Conservation (phyloP, 2,797 vertebrate species). For the Oreonectes daqikongensis region DNA sequence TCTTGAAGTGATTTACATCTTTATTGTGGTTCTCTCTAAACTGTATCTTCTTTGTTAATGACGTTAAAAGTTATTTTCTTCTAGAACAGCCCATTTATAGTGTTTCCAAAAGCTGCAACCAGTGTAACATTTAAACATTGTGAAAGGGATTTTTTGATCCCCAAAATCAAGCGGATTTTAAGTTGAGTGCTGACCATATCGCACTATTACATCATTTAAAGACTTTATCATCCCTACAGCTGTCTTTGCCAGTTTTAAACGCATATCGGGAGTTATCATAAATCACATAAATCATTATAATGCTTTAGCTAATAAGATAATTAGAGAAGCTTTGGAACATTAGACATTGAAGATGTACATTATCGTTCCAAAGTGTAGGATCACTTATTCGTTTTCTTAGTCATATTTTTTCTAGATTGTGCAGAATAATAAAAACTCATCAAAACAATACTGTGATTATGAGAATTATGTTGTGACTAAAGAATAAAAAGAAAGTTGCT, state of each 20-base stretch:
- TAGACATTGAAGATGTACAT: no score
- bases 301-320: constrained; percentile 17
- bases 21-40: not conserved
- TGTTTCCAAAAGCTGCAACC: not conserved
- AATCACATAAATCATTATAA: constrained; percentile 6
- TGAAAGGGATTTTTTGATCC: not conserved
- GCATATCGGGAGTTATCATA: constrained; percentile 13
- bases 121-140: not conserved
- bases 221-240: no score
- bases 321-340: no score
- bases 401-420: no score
- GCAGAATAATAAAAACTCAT: no score
- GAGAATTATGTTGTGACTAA: no score
- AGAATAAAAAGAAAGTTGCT: no score
- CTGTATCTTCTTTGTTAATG: not conserved
- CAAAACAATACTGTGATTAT: no score
- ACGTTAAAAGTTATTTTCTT: not conserved
- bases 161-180: not conserved
- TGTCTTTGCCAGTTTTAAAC: constrained; percentile 24
- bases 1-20: constrained; percentile 5
- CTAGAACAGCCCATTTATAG: not conserved
- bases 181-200: not conserved
- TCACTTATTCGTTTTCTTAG: no score
- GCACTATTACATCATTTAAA: no score
- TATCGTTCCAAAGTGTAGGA: no score